These are phyloP conservation scores for Echeneis naucrates DNA, from an alignment of 2,797 vertebrate species.

Conservation along the genomic window DNA sequence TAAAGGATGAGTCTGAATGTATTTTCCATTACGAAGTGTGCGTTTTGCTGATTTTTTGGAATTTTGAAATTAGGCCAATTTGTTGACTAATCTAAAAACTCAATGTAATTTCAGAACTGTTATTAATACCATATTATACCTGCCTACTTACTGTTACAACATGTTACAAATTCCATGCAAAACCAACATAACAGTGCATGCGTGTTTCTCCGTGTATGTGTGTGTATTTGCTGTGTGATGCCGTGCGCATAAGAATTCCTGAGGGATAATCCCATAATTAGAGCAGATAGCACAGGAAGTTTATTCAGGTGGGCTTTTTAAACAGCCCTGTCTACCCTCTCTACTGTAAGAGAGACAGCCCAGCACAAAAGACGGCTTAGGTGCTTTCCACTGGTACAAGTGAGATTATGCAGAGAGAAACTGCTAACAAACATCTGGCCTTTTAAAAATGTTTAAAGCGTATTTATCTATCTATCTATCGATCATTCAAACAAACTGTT, in stretches of 20 bases:
- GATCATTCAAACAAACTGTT: background rate
- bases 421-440: background rate
- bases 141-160: constrained; percentile 24
- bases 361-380: constrained; percentile 56
- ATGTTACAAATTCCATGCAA: constrained; percentile 48
- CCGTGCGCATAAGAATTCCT: constrained; percentile 69
- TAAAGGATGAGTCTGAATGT: constrained; percentile 43
- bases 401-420: constrained; percentile 22
- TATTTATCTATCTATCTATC: constrained; percentile 3
- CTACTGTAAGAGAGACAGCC: constrained; percentile 64
- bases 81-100: constrained; percentile 4
- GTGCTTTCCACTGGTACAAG: constrained; percentile 52
- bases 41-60: constrained; percentile 21
- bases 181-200: constrained; percentile 18
- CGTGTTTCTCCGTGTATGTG: background rate
- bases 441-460: background rate
- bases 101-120: constrained; percentile 6
- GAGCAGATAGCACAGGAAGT: constrained; percentile 80
- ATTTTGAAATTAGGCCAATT: constrained; percentile 6
- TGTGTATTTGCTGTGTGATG: constrained; percentile 48
- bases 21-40: constrained; percentile 23
- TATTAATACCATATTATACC: constrained; percentile 12
- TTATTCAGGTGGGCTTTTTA: constrained; percentile 79
- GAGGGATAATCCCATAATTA: constrained; percentile 80
- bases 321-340: constrained; percentile 64